Conservation (phyloP, 1,140 invertebrate species). For the Neodiprion pinetum region DNA sequence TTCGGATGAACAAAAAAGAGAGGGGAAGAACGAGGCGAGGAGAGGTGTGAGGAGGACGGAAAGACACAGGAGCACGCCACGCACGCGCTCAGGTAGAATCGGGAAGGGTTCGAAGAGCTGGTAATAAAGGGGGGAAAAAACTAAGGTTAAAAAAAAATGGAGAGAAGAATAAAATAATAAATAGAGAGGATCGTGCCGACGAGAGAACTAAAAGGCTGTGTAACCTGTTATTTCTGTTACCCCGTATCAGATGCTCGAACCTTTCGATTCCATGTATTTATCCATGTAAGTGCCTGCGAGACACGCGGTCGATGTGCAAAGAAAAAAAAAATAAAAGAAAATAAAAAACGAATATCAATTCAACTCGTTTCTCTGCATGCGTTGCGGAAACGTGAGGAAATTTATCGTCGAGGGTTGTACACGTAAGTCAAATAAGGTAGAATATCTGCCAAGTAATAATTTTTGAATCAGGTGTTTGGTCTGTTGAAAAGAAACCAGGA, state of each 20-base stretch:
- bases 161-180: not conserved
- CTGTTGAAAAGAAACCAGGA: no score
- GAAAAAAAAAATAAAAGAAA: no score
- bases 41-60: not conserved
- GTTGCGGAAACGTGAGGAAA: no score
- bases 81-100: constrained; percentile 6
- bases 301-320: no score
- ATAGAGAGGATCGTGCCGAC: not conserved
- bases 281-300: not conserved
- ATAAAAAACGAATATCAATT: no score
- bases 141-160: not conserved
- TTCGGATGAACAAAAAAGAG: not conserved
- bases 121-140: not conserved
- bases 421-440: no score
- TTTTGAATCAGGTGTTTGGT: no score
- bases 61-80: constrained; percentile 3
- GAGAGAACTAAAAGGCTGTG: not conserved
- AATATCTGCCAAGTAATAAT: no score
- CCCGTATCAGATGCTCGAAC: not conserved
- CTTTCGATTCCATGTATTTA: not conserved
- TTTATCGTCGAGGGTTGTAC: no score
- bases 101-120: not conserved
- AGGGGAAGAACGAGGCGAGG: not conserved
- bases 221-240: constrained; percentile 7
- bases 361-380: no score